Base-by-base conservation (phyloP, 2,888 invertebrate species). In the Meta bourneti region DNA sequence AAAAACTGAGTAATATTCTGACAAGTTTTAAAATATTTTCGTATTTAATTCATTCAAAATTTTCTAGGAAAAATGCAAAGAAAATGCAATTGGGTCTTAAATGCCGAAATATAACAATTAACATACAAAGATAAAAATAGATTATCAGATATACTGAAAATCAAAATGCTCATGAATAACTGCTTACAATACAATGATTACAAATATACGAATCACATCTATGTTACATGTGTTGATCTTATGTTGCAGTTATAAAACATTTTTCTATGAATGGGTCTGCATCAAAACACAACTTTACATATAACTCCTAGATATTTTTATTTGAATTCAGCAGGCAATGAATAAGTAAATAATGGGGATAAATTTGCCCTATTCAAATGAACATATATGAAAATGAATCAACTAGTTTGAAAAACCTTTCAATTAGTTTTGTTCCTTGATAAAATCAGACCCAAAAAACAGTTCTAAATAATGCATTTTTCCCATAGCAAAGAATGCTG, bases 1-100 rank as follows among this genome's bases (percentile, higher is more conserved):
- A 86, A 88, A 87, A 84, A 91, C 91, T 91, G 91, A 91, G 91
- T 87, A 91, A 90, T 91, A 91, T 91, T 91, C 91, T 82, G 72
- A 79, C 49, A 54, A 85, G 61, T 49, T 71, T 49, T 13, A 85
- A 83, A 61, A 48, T 51, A 51, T 16, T 20, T 11, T n/a, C n/a
- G n/a, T 4, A 34, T 34, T 54, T 80, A 70, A 7, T 81, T 78
- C 70, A 74, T 87, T 83, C 79, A 87, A 87, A 87, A 87, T 80
- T 88, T 75, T 75, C 81, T 13, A 81, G 80, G 82, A 83, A 92
- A 92, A 92, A 92, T 89, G 81, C 89, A 89, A 89, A 86, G 77
- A 86, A 81, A 90, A 52, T 78, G 85, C 70, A 78, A 69, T 81
- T 84, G 83, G 87, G 87, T 87, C 91, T 61, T 79, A 52, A 52